Evolutionary conservation across 2,797 vertebrate genomes (phyloP).

Genomic region (Muscicapa comitata): DNA sequence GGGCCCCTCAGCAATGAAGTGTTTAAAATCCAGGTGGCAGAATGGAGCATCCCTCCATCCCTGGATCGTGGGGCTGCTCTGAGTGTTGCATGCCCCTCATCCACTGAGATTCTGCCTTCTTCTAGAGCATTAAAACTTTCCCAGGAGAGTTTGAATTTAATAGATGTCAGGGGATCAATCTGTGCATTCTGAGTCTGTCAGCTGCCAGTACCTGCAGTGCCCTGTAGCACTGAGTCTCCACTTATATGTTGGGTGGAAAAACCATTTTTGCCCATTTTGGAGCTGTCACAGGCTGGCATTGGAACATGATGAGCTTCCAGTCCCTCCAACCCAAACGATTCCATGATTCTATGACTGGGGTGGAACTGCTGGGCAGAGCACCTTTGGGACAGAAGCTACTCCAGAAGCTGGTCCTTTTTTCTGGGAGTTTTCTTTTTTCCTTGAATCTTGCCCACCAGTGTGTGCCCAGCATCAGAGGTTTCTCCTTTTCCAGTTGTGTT

Average conservation of each 20-base stretch:
- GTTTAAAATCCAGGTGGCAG: background rate
- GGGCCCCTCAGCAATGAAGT: background rate
- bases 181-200: background rate
- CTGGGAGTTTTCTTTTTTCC: background rate
- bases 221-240: background rate
- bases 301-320: background rate
- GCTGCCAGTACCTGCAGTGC: background rate
- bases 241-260: background rate
- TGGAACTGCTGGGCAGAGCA: background rate
- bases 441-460: background rate
- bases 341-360: background rate
- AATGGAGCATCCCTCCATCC: background rate
- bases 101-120: background rate
- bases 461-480: accelerated
- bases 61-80: accelerated
- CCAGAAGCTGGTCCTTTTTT: background rate
- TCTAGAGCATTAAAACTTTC: background rate
- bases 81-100: background rate
- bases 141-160: background rate
- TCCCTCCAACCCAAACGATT: background rate
- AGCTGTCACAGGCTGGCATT: background rate
- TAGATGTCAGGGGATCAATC: background rate
- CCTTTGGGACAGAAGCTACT: background rate
- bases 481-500: background rate
- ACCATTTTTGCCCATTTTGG: background rate